These are phyloP conservation scores for Pollenia labialis DNA, from an alignment of 2,888 invertebrate species.

Conservation along the genomic window DNA sequence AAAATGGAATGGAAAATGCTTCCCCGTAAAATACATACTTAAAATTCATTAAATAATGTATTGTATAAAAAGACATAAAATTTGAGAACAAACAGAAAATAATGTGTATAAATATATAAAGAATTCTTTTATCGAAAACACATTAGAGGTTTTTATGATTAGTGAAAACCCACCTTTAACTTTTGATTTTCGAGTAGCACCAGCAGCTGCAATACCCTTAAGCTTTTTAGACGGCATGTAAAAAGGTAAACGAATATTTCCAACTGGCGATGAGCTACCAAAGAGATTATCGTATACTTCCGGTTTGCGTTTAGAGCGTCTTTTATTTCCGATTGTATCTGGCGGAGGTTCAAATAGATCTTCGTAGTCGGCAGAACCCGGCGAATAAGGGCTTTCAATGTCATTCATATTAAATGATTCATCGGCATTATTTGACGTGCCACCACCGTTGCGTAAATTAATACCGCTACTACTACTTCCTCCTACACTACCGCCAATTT, in stretches of 20 bases:
- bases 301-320: constrained; percentile 77
- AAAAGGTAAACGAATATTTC: constrained; percentile 77
- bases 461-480: constrained; percentile 79
- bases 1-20: constrained; percentile 35
- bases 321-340: constrained; percentile 76
- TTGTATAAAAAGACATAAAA: background rate
- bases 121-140: constrained; percentile 49
- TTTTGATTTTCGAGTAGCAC: constrained; percentile 78
- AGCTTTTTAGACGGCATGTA: constrained; percentile 76
- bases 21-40: constrained; percentile 35
- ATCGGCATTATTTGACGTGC: constrained; percentile 81
- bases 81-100: constrained; percentile 46
- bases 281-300: constrained; percentile 88
- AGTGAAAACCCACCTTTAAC: constrained; percentile 82
- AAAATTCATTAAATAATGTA: constrained; percentile 1
- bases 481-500: constrained; percentile 79
- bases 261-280: constrained; percentile 85
- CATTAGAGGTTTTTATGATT: constrained; percentile 39
- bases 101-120: constrained; percentile 28
- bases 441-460: constrained; percentile 75
- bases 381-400: constrained; percentile 94
- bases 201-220: constrained; percentile 72
- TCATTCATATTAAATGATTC: constrained; percentile 86
- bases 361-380: constrained; percentile 94
- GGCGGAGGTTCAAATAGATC: constrained; percentile 93